A percentile compares a stretch with the other conserved stretches of the same genome.
These are phyloP conservation scores for Clitarchus hookeri DNA, from an alignment of 2,888 invertebrate species.

Conservation along the genomic window DNA sequence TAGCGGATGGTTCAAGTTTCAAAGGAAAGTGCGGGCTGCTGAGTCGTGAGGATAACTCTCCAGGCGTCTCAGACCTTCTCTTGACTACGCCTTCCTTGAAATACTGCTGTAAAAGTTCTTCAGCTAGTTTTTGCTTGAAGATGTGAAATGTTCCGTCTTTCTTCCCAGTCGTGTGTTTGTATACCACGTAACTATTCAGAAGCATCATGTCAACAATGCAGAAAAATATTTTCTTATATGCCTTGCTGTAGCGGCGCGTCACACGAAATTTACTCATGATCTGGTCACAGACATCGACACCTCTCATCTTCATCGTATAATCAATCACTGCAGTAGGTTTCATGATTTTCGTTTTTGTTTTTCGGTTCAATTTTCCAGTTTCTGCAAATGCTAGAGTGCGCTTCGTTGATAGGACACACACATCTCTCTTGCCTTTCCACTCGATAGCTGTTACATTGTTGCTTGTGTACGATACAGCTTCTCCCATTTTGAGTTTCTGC, in stretches of 20 bases:
- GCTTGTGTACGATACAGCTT: not conserved
- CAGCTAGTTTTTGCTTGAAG: slow-evolving; percentile 11
- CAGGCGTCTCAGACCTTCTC: not conserved
- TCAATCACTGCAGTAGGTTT: slow-evolving; percentile 27
- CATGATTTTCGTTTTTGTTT: not conserved
- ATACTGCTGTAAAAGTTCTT: not conserved
- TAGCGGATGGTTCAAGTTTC: not conserved
- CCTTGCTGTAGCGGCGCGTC: not conserved
- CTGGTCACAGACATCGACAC: not conserved
- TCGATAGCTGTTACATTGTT: slow-evolving; percentile 10
- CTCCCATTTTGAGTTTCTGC: slow-evolving; percentile 25
- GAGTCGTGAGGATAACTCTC: not conserved
- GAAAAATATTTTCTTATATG: slow-evolving; percentile 32
- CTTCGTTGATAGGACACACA: slow-evolving; percentile 26
- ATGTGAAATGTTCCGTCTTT: not conserved
- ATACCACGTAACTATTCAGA: slow-evolving; percentile 10
- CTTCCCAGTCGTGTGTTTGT: not conserved
- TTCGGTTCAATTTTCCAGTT: slow-evolving; percentile 23
- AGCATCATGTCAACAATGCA: slow-evolving; percentile 26
- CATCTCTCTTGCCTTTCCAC: slow-evolving; percentile 31
- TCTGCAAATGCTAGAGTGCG: not conserved
- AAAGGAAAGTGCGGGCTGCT: not conserved
- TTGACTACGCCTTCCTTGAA: not conserved
- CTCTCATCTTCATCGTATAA: slow-evolving; percentile 14
- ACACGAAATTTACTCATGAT: not conserved